A percentile compares a stretch with the other conserved stretches of the same genome.
phyloP scores from a whole-genome alignment of 2,797 vertebrate genomes.

The Sandelia bainsii region DNA sequence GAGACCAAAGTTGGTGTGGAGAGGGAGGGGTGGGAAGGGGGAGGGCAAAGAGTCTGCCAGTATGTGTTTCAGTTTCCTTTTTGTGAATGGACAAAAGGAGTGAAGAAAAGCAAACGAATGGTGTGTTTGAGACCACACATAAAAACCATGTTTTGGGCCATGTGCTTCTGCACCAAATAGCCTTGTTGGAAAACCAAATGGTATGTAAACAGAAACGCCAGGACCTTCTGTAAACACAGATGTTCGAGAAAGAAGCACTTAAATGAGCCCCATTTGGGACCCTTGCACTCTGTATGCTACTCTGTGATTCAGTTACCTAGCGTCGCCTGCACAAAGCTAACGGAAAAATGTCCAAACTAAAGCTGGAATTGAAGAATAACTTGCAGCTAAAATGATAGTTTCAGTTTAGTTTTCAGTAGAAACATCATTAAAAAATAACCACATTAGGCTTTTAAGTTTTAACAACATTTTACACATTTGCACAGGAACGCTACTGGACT shows the following conservation, averaged over 20 bases:
- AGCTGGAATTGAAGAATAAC: too few relatives aligned
- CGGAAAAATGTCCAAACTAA: too few relatives aligned
- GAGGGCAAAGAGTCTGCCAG: slow-evolving; percentile 67
- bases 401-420: neutral
- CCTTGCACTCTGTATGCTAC: neutral
- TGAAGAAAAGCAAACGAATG: slow-evolving; percentile 70
- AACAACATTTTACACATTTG: neutral
- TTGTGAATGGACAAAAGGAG: slow-evolving; percentile 60
- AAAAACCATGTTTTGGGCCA: slow-evolving; percentile 74
- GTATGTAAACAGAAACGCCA: slow-evolving; percentile 70
- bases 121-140: slow-evolving; percentile 84
- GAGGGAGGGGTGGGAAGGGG: neutral
- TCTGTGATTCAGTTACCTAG: neutral
- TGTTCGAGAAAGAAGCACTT: slow-evolving; percentile 79
- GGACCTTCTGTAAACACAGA: slow-evolving; percentile 45
- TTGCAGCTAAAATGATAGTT: neutral
- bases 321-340: neutral
- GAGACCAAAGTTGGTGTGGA: slow-evolving; percentile 89
- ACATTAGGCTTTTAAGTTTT: too few relatives aligned
- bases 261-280: slow-evolving; percentile 54
- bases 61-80: slow-evolving; percentile 20
- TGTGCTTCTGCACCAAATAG: slow-evolving; percentile 69
- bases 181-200: slow-evolving; percentile 83
- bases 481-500: neutral
- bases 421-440: too few relatives aligned